Evolutionary conservation across 1,140 invertebrate genomes (phyloP).

Genomic region (Euglossa dilemma): DNA sequence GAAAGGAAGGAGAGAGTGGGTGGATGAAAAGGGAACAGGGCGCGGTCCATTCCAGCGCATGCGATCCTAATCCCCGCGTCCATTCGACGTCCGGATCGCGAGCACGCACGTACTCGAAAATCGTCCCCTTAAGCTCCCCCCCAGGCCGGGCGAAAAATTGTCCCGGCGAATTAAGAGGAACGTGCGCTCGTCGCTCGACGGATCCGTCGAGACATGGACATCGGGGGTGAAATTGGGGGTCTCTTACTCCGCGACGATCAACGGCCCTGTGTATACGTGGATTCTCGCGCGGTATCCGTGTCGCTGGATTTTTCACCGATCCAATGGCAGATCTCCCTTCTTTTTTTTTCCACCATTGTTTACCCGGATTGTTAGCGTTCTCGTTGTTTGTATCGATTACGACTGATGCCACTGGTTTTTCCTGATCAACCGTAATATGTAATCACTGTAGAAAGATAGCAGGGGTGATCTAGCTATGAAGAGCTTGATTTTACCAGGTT

Average conservation of each 20-base stretch:
- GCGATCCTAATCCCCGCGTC: conserved; percentile 71
- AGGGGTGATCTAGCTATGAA: too few species aligned
- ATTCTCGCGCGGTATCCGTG: background rate
- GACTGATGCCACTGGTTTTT: too few species aligned
- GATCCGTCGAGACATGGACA: background rate
- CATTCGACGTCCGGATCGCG: conserved; percentile 57
- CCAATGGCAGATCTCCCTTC: background rate
- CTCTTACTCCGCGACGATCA: background rate
- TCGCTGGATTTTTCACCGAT: background rate
- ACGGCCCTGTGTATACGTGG: background rate
- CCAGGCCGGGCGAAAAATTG: conserved; percentile 46
- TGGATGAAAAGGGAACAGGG: conserved; percentile 73
- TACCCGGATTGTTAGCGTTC: too few species aligned
- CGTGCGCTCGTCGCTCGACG: conserved; percentile 17
- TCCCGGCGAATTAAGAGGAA: conserved; percentile 45
- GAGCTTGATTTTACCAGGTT: too few species aligned
- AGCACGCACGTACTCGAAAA: conserved; percentile 65
- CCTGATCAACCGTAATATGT: too few species aligned
- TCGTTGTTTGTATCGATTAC: too few species aligned
- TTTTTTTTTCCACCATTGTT: too few species aligned
- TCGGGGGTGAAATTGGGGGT: conserved; percentile 13
- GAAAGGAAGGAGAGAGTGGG: conserved; percentile 37
- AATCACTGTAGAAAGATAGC: too few species aligned
- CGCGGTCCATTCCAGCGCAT: conserved; percentile 77
- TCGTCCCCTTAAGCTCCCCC: conserved; percentile 53